Evolutionary conservation across 2,797 vertebrate species (phyloP), one percentile per base, ranked within the genome.

Genomic region (Sebastolobus altivelis): DNA sequence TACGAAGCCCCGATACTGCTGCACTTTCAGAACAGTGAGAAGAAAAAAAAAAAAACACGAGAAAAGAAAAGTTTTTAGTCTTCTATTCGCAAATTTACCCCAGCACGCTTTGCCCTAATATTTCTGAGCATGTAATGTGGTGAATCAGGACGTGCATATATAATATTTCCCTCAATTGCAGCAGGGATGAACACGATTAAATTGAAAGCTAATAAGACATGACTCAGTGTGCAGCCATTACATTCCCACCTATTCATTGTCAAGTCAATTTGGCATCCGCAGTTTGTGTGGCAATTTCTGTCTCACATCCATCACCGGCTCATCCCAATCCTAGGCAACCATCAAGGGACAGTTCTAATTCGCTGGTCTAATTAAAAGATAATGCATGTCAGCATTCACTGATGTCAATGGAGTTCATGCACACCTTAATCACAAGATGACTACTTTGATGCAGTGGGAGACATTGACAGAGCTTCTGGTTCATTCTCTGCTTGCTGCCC

Each of bases 281-380:
- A 83, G 79, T 87, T 89, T 88, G 75, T 58, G 72, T 74, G 82
- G 88, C 79, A 86, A 81, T 91, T 76, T 81, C 75, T 84, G 80
- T 87, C 88, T 79, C 65, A 55, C 86, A 91, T 92, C 87, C 87
- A 92, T 94, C 88, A 89, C 75, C 43, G 83, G 70, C 81, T 90
- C 86, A 82, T 92, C 71, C 65, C 75, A 54, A 40, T 89, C 84
- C 81, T 37, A 52, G 70, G 79, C 61, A 90, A 85, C 72, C 86
- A 85, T 89, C 86, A 65, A 84, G 86, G 82, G 85, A 90, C 68
- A 40, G 79, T 73, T 86, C 79, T 89, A 90, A 94, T 92, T 89
- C 68, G 49, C 80, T 69, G 43, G 63, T 85, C 78, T 92, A 94
- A 93, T 94, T 93, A 93, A 94, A 93, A 94, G 93, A 93, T 94